Base-by-base conservation (phyloP, 2,797 vertebrate genomes). In the Lepus oiostolus region DNA sequence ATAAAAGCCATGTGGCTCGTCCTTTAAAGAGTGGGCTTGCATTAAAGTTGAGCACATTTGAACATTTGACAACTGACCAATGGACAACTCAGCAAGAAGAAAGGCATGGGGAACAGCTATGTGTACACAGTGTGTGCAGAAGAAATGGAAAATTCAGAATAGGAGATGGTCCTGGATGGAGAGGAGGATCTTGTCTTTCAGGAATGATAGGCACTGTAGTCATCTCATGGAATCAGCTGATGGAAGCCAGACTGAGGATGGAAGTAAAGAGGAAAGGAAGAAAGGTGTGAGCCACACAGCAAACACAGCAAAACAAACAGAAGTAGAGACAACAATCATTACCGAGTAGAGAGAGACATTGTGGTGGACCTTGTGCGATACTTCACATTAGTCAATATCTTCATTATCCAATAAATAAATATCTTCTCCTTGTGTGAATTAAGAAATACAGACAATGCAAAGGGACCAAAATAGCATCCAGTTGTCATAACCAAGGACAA, bases 361-460 rank as follows among this genome's bases (percentile, higher is more conserved):
- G 14, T 21, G 47, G 38, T 0, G 14, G 38, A 26, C 1, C 0
- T 12, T 30, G 16, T 11, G 2, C 38, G 19, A 6, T 30, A 47
- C 67, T 52, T 74, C 7, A 35, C 30, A 68, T 21, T 68, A 58
- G 21, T 75, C 11, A 84, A 14, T 2, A 28, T 65, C 68, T 83
- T 89, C 22, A 38, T 50, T 88, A 63, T 86, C 65, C 54, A 58
- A 58, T 47, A 91, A 88, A 71, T 74, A 83, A 72, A 68, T 21
- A 63, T 11, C 3, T 67, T 16, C 0, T 79, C 19, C n/a, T 28
- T 80, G 54, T 47, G 21, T 74, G 22, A 52, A 52, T 5, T 38
- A 2, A 50, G 90, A 91, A 95, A 80, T 22, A 47, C 0, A 26
- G 4, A 10, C 4, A 71, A 94, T 54, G 54, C 47, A 76, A 93